phyloP scores from a whole-genome alignment of 2,888 invertebrate genomes.

The Drosophila borborema region DNA sequence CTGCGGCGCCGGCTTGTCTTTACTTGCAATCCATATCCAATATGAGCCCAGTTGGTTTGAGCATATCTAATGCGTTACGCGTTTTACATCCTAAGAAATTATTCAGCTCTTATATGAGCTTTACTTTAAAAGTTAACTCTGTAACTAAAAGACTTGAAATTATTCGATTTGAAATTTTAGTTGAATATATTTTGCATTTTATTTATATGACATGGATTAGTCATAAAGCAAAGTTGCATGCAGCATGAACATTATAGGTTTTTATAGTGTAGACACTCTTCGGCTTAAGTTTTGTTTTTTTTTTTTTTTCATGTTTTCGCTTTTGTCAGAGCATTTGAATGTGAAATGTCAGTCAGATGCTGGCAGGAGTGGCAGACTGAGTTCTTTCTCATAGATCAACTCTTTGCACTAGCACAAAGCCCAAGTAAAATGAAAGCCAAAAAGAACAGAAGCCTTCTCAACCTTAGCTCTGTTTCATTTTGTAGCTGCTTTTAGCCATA shows the following conservation, averaged over 20 bases:
- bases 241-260: not conserved
- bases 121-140: not conserved
- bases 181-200: not conserved
- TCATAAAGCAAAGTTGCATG: not conserved
- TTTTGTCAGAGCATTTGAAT: conserved; percentile 75
- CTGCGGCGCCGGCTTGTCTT: conserved; percentile 53
- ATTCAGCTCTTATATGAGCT: not conserved
- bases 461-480: conserved; percentile 65
- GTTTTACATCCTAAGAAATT: not conserved
- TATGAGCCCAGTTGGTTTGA: conserved; percentile 19
- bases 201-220: too few relatives aligned
- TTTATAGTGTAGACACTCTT: conserved; percentile 13
- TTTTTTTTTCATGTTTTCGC: conserved; percentile 13
- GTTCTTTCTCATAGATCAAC: conserved; percentile 58
- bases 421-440: conserved; percentile 11
- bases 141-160: not conserved
- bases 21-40: conserved; percentile 63
- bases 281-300: conserved; percentile 1
- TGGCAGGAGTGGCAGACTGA: conserved; percentile 45
- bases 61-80: conserved; percentile 4
- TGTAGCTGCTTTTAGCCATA: conserved; percentile 71
- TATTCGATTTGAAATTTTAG: too few relatives aligned
- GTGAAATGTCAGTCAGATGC: conserved; percentile 82
- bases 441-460: conserved; percentile 20
- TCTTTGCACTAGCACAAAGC: conserved; percentile 47